Evolutionary conservation across 2,888 invertebrate species (phyloP).

Genomic region (Phrixothrix hirtus): DNA sequence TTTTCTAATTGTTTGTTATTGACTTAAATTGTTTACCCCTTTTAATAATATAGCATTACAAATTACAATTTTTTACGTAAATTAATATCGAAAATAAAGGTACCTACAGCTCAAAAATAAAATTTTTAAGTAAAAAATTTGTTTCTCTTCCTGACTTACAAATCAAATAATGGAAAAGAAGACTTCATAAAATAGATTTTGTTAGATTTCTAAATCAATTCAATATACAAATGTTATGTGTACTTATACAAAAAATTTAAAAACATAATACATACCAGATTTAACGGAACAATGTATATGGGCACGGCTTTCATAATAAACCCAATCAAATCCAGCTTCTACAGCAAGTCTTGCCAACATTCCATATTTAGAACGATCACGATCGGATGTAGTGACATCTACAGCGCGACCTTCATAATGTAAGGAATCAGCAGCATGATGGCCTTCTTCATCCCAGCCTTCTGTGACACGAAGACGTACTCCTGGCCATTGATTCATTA

Average conservation of each 20-base stretch:
- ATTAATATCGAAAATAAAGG: too few relatives aligned
- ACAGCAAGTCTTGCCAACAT: conserved; percentile 94
- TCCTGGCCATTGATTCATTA: conserved; percentile 99
- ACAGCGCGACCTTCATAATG: conserved; percentile 98
- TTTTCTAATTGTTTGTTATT: too few relatives aligned
- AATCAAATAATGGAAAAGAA: too few relatives aligned
- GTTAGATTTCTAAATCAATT: not conserved
- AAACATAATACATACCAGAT: conserved; percentile 72
- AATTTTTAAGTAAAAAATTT: too few relatives aligned
- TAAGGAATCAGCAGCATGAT: conserved; percentile 78
- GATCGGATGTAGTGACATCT: conserved; percentile 92
- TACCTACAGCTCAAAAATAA: too few relatives aligned
- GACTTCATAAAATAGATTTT: not conserved
- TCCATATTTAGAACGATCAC: conserved; percentile 91
- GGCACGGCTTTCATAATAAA: conserved; percentile 91
- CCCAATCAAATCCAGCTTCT: conserved; percentile 98
- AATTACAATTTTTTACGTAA: too few relatives aligned
- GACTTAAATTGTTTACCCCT: too few relatives aligned
- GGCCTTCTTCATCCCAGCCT: conserved; percentile 91
- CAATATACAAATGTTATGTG: too few relatives aligned
- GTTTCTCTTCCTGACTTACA: too few relatives aligned
- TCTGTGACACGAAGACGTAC: conserved; percentile 89
- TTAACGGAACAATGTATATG: conserved; percentile 97
- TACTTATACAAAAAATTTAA: conserved; percentile 6
- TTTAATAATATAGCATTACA: too few relatives aligned